Conservation (phyloP, 2,888 invertebrate species). For the Hypolimnas misippus region DNA sequence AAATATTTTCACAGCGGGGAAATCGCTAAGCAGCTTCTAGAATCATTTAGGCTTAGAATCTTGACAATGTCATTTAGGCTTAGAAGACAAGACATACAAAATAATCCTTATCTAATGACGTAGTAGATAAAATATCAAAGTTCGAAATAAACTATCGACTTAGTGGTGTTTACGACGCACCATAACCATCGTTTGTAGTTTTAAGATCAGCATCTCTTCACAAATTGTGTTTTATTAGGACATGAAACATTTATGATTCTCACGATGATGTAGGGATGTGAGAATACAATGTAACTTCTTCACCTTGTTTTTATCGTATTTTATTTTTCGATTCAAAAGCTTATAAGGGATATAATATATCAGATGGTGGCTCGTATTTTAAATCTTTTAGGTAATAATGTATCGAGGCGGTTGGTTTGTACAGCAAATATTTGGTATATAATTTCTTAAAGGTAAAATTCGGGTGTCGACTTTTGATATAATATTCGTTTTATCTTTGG, state of each 20-base stretch:
- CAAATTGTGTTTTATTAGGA: slow-evolving; percentile 75
- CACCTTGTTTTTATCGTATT: not conserved
- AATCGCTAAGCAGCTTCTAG: no score
- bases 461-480: not conserved
- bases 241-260: slow-evolving; percentile 67
- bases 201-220: slow-evolving; percentile 69
- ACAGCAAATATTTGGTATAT: not conserved
- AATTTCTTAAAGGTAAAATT: slow-evolving; percentile 1
- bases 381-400: slow-evolving; percentile 1
- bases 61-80: no score
- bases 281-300: slow-evolving; percentile 55
- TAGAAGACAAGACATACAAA: not conserved
- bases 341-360: slow-evolving; percentile 7
- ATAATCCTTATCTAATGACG: slow-evolving; percentile 56
- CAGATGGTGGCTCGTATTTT: not conserved
- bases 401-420: not conserved
- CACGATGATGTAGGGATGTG: slow-evolving; percentile 54
- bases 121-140: slow-evolving; percentile 63
- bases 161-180: slow-evolving; percentile 62
- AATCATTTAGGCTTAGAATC: no score
- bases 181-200: slow-evolving; percentile 70
- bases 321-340: slow-evolving; percentile 10
- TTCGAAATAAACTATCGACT: slow-evolving; percentile 61
- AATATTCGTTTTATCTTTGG: no score
- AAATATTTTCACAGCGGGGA: no score